These are phyloP conservation scores for Eurypyga helias DNA, from an alignment of 2,113 vertebrate genomes.

Conservation along the genomic window DNA sequence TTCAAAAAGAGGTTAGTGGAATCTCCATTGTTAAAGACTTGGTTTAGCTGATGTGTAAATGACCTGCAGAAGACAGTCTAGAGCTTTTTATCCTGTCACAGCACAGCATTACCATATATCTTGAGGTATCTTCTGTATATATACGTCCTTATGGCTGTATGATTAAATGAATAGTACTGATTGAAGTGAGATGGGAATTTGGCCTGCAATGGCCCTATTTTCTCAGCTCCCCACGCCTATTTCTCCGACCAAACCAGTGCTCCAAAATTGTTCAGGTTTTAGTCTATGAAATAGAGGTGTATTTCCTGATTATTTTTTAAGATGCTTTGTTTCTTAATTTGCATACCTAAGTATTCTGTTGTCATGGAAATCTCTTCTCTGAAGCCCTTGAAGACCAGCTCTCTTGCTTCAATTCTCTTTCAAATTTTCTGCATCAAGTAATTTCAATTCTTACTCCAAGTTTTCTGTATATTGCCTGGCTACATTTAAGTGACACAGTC, in stretches of 20 bases:
- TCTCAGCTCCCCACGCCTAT: not conserved
- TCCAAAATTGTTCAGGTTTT: slow-evolving; percentile 35
- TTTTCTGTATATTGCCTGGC: not conserved
- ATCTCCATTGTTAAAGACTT: not conserved
- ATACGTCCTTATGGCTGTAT: not conserved
- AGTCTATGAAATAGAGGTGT: slow-evolving; percentile 41
- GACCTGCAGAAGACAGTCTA: not conserved
- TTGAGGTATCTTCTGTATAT: not conserved
- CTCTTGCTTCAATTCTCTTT: slow-evolving; percentile 54
- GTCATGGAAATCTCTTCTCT: slow-evolving; percentile 78
- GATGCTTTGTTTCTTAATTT: slow-evolving; percentile 74
- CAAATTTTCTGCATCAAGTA: slow-evolving; percentile 43
- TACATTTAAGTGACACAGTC: not conserved
- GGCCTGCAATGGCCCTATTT: not conserved
- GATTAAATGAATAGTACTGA: not conserved
- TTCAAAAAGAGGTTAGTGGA: not conserved
- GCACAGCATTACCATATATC: not conserved
- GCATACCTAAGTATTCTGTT: slow-evolving; percentile 79
- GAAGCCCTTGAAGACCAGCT: slow-evolving; percentile 71
- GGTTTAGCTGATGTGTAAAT: not conserved
- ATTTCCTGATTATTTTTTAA: slow-evolving; percentile 73
- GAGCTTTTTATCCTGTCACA: not conserved
- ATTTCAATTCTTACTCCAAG: slow-evolving; percentile 29
- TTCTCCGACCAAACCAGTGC: not conserved
- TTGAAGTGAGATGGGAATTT: not conserved